Percentiles rank a stretch among this genome's conserved stretches.
These are phyloP conservation scores for Fabriciana adippe DNA, from an alignment of 2,888 invertebrate genomes.

Conservation along the genomic window DNA sequence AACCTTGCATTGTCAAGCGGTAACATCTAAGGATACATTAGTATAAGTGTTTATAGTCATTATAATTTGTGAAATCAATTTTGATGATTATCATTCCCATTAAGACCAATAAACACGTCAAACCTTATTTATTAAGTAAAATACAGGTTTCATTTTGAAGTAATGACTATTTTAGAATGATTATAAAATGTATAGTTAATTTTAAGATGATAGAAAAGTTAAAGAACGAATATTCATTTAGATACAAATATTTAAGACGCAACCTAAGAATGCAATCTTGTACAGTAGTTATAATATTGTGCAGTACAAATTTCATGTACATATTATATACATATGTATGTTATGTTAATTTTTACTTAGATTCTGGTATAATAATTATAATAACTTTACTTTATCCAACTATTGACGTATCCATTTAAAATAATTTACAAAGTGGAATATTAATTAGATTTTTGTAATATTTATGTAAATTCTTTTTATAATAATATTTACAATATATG, in stretches of 20 bases:
- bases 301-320: background rate
- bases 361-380: too few species aligned
- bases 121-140: conserved; percentile 24
- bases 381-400: too few species aligned
- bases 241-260: background rate
- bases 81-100: background rate
- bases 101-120: conserved; percentile 13
- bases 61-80: conserved; percentile 19
- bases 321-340: too few species aligned
- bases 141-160: conserved; percentile 10
- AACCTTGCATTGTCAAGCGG: conserved; percentile 83
- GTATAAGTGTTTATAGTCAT: conserved; percentile 22
- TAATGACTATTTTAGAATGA: conserved; percentile 7
- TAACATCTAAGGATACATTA: conserved; percentile 46
- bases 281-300: background rate
- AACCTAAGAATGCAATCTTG: conserved; percentile 1
- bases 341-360: too few species aligned
- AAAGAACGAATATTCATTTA: conserved; percentile 1
- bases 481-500: too few species aligned
- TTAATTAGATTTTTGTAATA: too few species aligned
- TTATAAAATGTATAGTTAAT: conserved; percentile 1
- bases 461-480: too few species aligned
- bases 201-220: conserved; percentile 11
- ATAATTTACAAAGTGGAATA: too few species aligned
- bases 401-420: too few species aligned